phyloP scores from a whole-genome alignment of 2,113 vertebrate genomes.

The Microtus ochrogaster region DNA sequence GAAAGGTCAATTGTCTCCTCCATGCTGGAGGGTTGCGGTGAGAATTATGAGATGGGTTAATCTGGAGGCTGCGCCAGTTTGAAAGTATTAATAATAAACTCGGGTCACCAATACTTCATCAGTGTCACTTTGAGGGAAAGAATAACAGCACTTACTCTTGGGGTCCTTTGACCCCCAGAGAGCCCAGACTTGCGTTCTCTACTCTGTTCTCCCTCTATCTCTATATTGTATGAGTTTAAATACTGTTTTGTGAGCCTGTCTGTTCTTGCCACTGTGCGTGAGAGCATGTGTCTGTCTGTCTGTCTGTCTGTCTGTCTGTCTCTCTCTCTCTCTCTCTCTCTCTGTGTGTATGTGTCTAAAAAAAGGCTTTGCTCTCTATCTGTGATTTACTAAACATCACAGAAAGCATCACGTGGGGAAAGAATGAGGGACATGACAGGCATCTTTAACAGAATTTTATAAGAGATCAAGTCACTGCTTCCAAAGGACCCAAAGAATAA shows the following conservation, averaged over 20 bases:
- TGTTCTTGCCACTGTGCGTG: neutral
- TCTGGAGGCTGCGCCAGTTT: neutral
- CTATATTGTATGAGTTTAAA: neutral
- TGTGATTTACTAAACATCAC: neutral
- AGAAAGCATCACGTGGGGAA: neutral
- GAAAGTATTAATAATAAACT: neutral
- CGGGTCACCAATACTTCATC: neutral
- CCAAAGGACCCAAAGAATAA: neutral
- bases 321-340: no score
- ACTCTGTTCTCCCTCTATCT: neutral
- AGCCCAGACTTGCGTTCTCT: neutral
- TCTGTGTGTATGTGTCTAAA: neutral
- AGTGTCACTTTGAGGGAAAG: neutral
- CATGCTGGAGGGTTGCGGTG: neutral
- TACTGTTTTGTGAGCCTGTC: neutral
- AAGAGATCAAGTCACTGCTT: neutral
- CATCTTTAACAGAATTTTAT: neutral
- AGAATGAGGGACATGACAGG: neutral
- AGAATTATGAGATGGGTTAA: neutral
- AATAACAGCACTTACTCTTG: neutral
- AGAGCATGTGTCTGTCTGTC: neutral
- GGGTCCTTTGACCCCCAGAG: neutral
- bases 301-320: no score
- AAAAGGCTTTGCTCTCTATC: neutral
- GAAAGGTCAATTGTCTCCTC: neutral